Evolutionary conservation across 2,113 vertebrate genomes (phyloP).

Genomic region (Galeopterus variegatus): DNA sequence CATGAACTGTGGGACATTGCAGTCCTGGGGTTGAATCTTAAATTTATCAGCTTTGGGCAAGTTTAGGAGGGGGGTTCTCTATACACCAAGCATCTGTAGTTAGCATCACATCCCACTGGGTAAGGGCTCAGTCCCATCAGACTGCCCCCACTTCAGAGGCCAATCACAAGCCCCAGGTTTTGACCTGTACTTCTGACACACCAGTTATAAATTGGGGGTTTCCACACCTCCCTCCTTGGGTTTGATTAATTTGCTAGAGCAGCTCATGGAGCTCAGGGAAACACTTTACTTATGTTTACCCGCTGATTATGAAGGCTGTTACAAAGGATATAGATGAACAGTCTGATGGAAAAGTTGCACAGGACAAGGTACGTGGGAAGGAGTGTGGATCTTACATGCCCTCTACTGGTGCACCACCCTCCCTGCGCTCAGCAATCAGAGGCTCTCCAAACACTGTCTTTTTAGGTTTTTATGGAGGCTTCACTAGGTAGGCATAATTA

Average conservation of each 20-base stretch:
- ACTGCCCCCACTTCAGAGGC: too few relatives aligned
- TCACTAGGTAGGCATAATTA: background rate
- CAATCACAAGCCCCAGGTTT: background rate
- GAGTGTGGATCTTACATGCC: background rate
- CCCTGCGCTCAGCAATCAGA: background rate
- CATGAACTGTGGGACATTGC: background rate
- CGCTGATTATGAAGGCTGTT: background rate
- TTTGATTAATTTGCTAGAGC: background rate
- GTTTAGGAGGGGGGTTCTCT: background rate
- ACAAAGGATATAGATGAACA: background rate
- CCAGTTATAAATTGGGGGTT: background rate
- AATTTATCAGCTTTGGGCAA: background rate
- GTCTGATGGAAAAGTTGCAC: background rate
- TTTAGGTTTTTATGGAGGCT: background rate
- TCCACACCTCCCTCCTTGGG: accelerated
- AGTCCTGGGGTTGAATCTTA: background rate
- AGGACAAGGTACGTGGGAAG: background rate
- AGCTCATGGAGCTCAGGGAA: background rate
- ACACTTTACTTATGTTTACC: background rate
- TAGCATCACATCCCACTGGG: background rate
- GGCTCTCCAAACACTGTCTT: background rate
- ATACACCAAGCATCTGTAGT: background rate
- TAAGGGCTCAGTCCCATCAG: background rate
- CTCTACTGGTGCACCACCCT: background rate
- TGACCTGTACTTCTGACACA: background rate